These are phyloP conservation scores for Achatina immaculata DNA, from an alignment of 1,140 invertebrate species.

Conservation along the genomic window DNA sequence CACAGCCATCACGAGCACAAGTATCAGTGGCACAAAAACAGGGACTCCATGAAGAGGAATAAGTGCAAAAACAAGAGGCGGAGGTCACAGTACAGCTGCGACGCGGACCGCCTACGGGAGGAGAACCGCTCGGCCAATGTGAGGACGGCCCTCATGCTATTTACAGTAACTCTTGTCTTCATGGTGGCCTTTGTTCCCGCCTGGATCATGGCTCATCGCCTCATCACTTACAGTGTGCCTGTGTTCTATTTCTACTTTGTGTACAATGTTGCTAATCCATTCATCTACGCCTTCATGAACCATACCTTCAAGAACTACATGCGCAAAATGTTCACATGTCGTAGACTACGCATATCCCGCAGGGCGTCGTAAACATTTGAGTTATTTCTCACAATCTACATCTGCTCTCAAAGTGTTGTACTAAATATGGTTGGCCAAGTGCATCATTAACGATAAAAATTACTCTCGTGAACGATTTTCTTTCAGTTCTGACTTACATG, in stretches of 20 bases:
- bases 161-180: conserved; percentile 61
- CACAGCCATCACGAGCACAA: conserved; percentile 14
- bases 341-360: no score
- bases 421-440: no score
- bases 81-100: conserved; percentile 35
- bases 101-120: conserved; percentile 42
- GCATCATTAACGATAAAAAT: no score
- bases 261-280: conserved; percentile 65
- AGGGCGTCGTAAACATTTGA: no score
- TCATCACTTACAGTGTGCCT: conserved; percentile 50
- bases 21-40: conserved; percentile 14
- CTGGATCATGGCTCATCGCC: conserved; percentile 55
- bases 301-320: conserved; percentile 64
- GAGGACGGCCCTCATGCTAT: conserved; percentile 63
- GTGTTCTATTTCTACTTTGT: conserved; percentile 65
- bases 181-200: conserved; percentile 61
- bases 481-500: no score
- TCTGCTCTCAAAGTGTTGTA: no score
- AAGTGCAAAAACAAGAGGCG: conserved; percentile 1
- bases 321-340: conserved; percentile 48
- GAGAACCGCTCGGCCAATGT: conserved; percentile 56
- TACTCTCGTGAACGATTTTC: no score
- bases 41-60: conserved; percentile 13
- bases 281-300: conserved; percentile 68
- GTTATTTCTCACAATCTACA: no score